Base-by-base conservation (phyloP, 2,797 vertebrate species). In the Enteromius anoplus region DNA sequence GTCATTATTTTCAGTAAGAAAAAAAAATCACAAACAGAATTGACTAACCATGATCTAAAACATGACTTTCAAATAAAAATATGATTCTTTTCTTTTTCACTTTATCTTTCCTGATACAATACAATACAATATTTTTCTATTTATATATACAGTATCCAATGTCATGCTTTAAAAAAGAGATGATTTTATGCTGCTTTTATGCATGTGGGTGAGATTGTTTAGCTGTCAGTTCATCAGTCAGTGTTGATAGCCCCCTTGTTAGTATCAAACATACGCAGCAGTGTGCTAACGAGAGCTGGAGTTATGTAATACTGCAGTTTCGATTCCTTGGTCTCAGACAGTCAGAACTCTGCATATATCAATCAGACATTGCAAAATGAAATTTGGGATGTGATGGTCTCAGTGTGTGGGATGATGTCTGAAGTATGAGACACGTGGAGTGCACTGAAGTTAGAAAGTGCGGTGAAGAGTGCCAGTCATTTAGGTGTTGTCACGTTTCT, bases 281-380 rank as follows among this genome's bases (percentile, higher is more conserved):
- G 51, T 47, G 62, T 55, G 64, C 15, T 58, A 76, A 47, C 34
- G 6, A 68, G 15, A 42, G 73, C 12, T 29, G 2, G 14, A 58
- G 72, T 83, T 83, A 77, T 76, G 64, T 69, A 83, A 83, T 53
- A 55, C n/a, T 69, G 81, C 64, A 32, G 64, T 77, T 49, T 42
- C 45, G 47, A 60, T 64, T 81, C n/a, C 69, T 81, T 23, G 45
- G 70, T 65, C 42, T 37, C 53, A 45, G 80, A 49, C 70, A 51
- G 45, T 12, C 40, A 81, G 69, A 64, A 49, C 37, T 69, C n/a
- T 58, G 49, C 34, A 45, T 26, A 26, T 55, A 82, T 68, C 71
- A 40, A 76, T 82, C 72, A 69, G 37, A 58, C 49, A 17, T 40
- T 42, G 64, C 34, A 9, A 75, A 76, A 66, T 82, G 7, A 55